Percentiles rank a stretch among this genome's conserved stretches.
Conservation (phyloP, 1,140 invertebrate genomes). For the Polyergus mexicanus region DNA sequence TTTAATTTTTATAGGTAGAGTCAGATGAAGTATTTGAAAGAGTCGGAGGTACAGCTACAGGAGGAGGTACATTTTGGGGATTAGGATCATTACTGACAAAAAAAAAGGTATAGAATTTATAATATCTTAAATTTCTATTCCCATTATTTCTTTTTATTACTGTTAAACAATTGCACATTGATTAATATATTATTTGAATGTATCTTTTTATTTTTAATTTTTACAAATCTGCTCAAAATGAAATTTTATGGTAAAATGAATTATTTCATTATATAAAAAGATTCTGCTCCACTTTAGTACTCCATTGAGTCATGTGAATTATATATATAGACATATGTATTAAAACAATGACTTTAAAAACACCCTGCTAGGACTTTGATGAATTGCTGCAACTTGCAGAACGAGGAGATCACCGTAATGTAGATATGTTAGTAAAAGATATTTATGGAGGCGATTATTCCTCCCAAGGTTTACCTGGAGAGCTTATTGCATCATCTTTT, state of each 20-base stretch:
- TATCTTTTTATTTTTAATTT: constrained; percentile 11
- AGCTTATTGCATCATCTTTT: constrained; percentile 93
- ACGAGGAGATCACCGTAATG: constrained; percentile 90
- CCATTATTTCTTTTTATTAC: constrained; percentile 33
- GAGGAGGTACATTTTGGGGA: constrained; percentile 93
- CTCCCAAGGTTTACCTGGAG: constrained; percentile 88
- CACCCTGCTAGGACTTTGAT: constrained; percentile 89
- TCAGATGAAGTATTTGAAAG: constrained; percentile 91
- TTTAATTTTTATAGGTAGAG: constrained; percentile 87
- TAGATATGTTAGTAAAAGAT: constrained; percentile 92
- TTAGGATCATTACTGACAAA: constrained; percentile 91
- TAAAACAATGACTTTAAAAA: constrained; percentile 66
- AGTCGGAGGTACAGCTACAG: constrained; percentile 92
- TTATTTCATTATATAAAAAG: constrained; percentile 23
- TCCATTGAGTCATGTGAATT: constrained; percentile 44
- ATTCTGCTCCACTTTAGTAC: constrained; percentile 19
- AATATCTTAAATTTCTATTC: background rate
- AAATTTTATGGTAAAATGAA: constrained; percentile 18
- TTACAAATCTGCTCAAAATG: constrained; percentile 10
- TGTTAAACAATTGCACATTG: constrained; percentile 6
- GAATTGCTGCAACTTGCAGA: constrained; percentile 91
- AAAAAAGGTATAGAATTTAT: constrained; percentile 87
- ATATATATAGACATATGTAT: constrained; percentile 54
- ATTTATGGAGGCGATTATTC: constrained; percentile 91
- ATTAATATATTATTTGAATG: constrained; percentile 44